phyloP scores from a whole-genome alignment of 2,888 invertebrate species.

The Oscheius myriophilus region DNA sequence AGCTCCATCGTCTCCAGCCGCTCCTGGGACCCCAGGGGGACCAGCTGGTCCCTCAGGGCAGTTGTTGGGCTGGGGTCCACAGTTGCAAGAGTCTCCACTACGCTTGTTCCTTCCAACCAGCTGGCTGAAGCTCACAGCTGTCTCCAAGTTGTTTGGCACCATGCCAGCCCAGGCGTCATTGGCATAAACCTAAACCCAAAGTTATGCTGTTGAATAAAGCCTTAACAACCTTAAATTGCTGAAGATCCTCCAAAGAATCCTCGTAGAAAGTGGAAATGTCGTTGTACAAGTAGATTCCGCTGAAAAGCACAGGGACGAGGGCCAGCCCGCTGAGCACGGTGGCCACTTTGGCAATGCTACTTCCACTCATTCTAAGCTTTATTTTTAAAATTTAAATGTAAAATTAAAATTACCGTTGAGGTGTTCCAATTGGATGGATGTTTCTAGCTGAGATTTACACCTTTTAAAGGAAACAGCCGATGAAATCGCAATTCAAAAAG shows the following conservation, averaged over 20 bases:
- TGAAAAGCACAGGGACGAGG: slow-evolving; percentile 22
- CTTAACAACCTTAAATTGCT: slow-evolving; percentile 50
- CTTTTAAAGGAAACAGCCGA: too few species aligned
- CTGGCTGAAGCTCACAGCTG: slow-evolving; percentile 10
- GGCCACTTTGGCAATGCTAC: slow-evolving; percentile 8
- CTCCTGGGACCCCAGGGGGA: slow-evolving; percentile 52
- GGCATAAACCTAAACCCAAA: slow-evolving; percentile 4
- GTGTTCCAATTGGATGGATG: too few species aligned
- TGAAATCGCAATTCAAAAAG: too few species aligned
- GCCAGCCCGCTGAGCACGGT: slow-evolving; percentile 16
- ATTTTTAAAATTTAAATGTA: too few species aligned
- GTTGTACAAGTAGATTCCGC: slow-evolving; percentile 41
- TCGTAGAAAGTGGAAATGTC: slow-evolving; percentile 60
- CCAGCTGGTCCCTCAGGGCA: not conserved
- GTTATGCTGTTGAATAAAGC: not conserved
- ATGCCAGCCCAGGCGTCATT: slow-evolving; percentile 19
- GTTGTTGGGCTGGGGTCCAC: slow-evolving; percentile 22
- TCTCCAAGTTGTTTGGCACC: slow-evolving; percentile 15
- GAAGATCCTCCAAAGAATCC: slow-evolving; percentile 53
- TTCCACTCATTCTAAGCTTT: not conserved
- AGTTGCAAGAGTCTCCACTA: slow-evolving; percentile 13
- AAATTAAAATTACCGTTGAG: too few species aligned
- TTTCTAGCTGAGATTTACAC: too few species aligned
- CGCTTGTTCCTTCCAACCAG: slow-evolving; percentile 21
- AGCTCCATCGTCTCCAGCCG: slow-evolving; percentile 49